These are phyloP conservation scores for Oncopeltus fasciatus DNA, from an alignment of 1,140 invertebrate genomes.

Conservation along the genomic window DNA sequence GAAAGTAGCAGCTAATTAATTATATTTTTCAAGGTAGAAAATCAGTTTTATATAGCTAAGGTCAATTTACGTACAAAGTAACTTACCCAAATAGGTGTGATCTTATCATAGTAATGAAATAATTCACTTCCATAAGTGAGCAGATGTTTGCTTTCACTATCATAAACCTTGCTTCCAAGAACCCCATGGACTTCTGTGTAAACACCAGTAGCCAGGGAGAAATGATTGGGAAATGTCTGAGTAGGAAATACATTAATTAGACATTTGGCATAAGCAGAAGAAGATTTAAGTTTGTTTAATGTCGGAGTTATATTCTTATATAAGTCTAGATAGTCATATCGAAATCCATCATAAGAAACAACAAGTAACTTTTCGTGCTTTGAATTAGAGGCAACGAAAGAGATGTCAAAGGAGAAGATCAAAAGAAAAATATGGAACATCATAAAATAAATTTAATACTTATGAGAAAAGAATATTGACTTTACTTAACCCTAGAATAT, in stretches of 20 bases:
- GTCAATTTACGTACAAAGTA: too few species aligned
- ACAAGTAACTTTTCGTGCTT: slow-evolving; percentile 33
- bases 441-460: too few species aligned
- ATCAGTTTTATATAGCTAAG: too few species aligned
- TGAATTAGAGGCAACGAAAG: too few species aligned
- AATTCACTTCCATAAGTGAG: slow-evolving; percentile 32
- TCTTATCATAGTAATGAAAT: slow-evolving; percentile 36
- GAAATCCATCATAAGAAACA: slow-evolving; percentile 56
- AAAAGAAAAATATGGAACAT: too few species aligned
- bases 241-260: slow-evolving; percentile 55
- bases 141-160: slow-evolving; percentile 31
- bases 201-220: slow-evolving; percentile 61
- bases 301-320: slow-evolving; percentile 39
- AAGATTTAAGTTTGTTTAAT: slow-evolving; percentile 36
- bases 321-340: slow-evolving; percentile 50
- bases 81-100: slow-evolving; percentile 45
- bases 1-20: too few species aligned
- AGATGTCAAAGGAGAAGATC: too few species aligned
- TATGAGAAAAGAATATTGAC: too few species aligned
- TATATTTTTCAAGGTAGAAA: too few species aligned
- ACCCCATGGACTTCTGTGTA: slow-evolving; percentile 61
- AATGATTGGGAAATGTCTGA: slow-evolving; percentile 70
- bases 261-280: slow-evolving; percentile 43
- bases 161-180: slow-evolving; percentile 47
- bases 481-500: too few species aligned